A percentile compares a stretch with the other conserved stretches of the same genome.
These are phyloP conservation scores for Sminthurinus aureus DNA, from an alignment of 2,888 invertebrate genomes.

Conservation along the genomic window DNA sequence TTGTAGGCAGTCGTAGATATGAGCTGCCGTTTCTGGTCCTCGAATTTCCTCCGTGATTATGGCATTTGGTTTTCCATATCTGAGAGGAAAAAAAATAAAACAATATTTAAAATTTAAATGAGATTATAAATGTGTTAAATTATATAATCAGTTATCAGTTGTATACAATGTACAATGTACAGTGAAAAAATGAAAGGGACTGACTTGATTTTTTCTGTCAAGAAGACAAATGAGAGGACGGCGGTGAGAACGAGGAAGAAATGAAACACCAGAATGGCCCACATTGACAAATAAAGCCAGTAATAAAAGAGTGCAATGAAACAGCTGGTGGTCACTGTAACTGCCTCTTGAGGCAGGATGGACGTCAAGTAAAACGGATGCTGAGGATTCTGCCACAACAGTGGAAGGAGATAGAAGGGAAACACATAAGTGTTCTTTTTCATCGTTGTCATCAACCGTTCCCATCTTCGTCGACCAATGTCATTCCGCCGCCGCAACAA, in stretches of 20 bases:
- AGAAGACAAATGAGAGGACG: neutral
- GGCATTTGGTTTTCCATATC: neutral
- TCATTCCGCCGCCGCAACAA: too few species aligned
- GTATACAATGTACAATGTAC: too few species aligned
- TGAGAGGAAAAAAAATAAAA: neutral
- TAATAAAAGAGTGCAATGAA: neutral
- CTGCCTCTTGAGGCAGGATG: neutral
- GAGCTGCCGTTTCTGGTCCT: neutral
- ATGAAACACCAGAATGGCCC: neutral
- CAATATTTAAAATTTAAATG: neutral
- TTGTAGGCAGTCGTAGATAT: neutral
- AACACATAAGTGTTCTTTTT: neutral
- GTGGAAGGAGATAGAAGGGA: neutral
- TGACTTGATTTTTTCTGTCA: neutral
- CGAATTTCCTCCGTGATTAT: neutral
- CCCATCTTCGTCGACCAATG: neutral
- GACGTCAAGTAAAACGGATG: conserved; percentile 4
- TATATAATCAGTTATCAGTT: too few species aligned
- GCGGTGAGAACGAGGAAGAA: neutral
- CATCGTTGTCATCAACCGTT: neutral
- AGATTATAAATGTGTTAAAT: too few species aligned
- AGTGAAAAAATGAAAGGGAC: neutral
- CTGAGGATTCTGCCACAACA: neutral
- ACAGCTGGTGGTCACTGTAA: neutral
- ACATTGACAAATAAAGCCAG: neutral